phyloP scores from a whole-genome alignment of 2,888 invertebrate genomes.

The Epinotia demarniana region DNA sequence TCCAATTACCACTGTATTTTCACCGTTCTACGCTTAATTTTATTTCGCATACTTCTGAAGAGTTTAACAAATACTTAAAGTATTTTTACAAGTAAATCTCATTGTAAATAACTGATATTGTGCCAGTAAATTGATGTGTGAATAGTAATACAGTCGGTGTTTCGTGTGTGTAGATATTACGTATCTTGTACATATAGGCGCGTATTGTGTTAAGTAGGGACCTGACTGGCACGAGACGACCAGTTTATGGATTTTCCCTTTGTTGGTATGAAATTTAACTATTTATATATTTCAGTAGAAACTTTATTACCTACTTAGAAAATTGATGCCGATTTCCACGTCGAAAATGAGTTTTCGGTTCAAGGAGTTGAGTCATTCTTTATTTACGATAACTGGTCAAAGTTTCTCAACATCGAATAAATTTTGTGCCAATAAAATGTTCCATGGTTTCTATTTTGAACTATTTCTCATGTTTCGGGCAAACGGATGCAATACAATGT shows the following conservation, averaged over 20 bases:
- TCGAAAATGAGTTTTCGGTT: slow-evolving; percentile 21
- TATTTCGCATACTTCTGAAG: slow-evolving; percentile 29
- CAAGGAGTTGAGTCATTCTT: slow-evolving; percentile 10
- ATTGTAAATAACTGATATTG: slow-evolving; percentile 76
- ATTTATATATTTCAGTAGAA: slow-evolving; percentile 22
- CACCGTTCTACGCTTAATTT: slow-evolving; percentile 34
- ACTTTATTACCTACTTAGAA: slow-evolving; percentile 17
- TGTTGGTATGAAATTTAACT: slow-evolving; percentile 29
- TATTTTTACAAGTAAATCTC: slow-evolving; percentile 44
- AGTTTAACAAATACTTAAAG: slow-evolving; percentile 35
- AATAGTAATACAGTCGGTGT: slow-evolving; percentile 77
- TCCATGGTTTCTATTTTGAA: slow-evolving; percentile 16
- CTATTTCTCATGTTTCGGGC: slow-evolving; percentile 8
- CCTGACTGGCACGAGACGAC: slow-evolving; percentile 29
- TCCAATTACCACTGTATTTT: slow-evolving; percentile 14
- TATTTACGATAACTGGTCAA: slow-evolving; percentile 33
- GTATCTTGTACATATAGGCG: slow-evolving; percentile 65
- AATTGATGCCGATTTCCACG: slow-evolving; percentile 7
- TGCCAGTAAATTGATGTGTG: slow-evolving; percentile 79
- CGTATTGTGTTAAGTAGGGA: slow-evolving; percentile 42
- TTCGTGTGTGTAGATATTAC: slow-evolving; percentile 80
- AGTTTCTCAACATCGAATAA: slow-evolving; percentile 43
- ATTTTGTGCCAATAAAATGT: slow-evolving; percentile 30
- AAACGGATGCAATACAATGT: slow-evolving; percentile 25
- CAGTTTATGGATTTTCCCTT: slow-evolving; percentile 28